Conservation (phyloP, 1,140 invertebrate species). For the Pemphigus obesinymphae region DNA sequence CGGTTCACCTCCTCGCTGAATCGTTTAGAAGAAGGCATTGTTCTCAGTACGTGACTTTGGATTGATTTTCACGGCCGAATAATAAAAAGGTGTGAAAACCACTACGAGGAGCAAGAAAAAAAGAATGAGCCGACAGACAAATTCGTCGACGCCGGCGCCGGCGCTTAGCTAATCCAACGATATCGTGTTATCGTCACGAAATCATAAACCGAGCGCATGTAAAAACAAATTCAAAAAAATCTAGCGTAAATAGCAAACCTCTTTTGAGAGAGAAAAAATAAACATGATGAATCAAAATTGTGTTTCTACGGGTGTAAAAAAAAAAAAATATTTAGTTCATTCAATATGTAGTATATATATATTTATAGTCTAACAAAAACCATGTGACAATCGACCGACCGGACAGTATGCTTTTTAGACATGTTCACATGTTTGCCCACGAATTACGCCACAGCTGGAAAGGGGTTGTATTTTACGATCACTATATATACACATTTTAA, state of each 20-base stretch:
- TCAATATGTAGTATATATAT: neutral
- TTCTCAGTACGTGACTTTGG: conserved; percentile 33
- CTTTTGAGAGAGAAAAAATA: neutral
- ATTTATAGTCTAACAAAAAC: neutral
- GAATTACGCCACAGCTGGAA: neutral
- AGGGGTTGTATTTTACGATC: conserved; percentile 9
- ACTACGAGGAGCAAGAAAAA: conserved; percentile 17
- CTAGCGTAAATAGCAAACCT: neutral
- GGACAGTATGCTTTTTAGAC: neutral
- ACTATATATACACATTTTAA: neutral
- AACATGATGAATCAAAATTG: conserved; percentile 11
- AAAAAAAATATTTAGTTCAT: neutral
- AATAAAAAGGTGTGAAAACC: conserved; percentile 39
- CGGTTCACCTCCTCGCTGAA: conserved; percentile 2
- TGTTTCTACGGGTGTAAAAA: neutral
- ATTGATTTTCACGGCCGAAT: conserved; percentile 15
- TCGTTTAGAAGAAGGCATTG: conserved; percentile 4
- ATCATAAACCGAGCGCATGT: neutral
- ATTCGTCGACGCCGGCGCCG: conserved; percentile 3
- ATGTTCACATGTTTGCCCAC: neutral
- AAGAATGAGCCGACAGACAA: conserved; percentile 27
- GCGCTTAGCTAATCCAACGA: conserved; percentile 29
- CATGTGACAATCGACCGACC: neutral
- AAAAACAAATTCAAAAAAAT: neutral
- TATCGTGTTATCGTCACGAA: conserved; percentile 34